These are phyloP conservation scores for Pygmarrhopalites habei DNA, from an alignment of 1,140 invertebrate genomes.

Conservation along the genomic window DNA sequence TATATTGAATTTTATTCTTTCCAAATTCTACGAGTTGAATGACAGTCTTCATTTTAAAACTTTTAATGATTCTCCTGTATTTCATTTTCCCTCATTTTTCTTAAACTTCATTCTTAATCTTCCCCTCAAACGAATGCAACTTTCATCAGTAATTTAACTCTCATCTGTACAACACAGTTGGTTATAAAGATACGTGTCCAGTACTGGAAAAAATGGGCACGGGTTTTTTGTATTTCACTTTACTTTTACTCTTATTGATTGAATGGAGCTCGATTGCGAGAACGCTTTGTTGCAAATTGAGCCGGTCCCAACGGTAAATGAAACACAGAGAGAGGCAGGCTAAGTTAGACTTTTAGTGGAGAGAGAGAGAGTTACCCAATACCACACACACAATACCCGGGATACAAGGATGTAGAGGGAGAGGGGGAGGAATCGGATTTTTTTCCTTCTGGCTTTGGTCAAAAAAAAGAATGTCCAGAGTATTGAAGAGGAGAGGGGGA, in stretches of 20 bases:
- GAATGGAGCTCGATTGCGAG: not conserved
- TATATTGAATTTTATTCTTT: too few relatives aligned
- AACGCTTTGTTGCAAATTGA: conserved; percentile 3
- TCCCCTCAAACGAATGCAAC: too few relatives aligned
- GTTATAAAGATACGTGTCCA: not conserved
- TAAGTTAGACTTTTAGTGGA: not conserved
- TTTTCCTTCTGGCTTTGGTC: conserved; percentile 1
- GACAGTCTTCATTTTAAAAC: too few relatives aligned
- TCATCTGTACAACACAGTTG: too few relatives aligned
- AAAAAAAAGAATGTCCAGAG: not conserved
- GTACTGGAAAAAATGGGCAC: not conserved
- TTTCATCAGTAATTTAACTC: too few relatives aligned
- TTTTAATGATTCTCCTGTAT: too few relatives aligned
- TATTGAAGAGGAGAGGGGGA: too few relatives aligned
- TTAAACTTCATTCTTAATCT: too few relatives aligned
- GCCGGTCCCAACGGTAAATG: conserved; percentile 8
- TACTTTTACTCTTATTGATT: conserved; percentile 4
- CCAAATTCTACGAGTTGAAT: too few relatives aligned
- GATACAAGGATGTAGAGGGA: not conserved
- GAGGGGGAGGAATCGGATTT: not conserved
- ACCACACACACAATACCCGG: not conserved
- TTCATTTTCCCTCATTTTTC: too few relatives aligned
- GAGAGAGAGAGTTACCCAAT: conserved; percentile 11
- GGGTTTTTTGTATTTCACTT: not conserved
- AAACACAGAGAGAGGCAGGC: conserved; percentile 8